Conservation (phyloP, 2,113 vertebrate species). For the Megaceryle maxima region DNA sequence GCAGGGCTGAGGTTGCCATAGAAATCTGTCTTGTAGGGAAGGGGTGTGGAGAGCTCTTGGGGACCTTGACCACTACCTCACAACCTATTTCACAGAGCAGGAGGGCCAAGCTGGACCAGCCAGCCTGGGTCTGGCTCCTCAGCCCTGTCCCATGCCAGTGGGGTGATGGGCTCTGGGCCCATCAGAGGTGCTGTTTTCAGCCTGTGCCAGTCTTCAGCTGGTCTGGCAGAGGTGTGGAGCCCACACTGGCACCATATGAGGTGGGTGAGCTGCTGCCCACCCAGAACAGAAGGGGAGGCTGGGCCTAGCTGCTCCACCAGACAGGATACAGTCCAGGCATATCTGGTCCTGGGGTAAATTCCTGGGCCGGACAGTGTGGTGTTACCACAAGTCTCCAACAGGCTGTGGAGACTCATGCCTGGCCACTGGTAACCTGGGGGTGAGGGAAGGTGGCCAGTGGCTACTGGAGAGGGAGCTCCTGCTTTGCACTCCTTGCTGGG, state of each 20-base stretch:
- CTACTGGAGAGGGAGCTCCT: background rate
- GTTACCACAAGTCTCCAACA: background rate
- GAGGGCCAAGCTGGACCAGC: background rate
- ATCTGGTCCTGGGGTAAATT: background rate
- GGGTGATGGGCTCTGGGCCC: background rate
- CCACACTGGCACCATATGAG: background rate
- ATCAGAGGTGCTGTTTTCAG: background rate
- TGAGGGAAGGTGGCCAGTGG: background rate
- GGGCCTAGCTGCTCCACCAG: background rate
- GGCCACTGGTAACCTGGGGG: background rate
- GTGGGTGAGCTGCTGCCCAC: background rate
- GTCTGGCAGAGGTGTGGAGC: background rate
- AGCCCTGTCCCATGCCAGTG: accelerated
- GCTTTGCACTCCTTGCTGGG: background rate
- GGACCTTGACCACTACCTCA: background rate
- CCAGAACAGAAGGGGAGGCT: background rate
- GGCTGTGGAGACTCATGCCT: background rate
- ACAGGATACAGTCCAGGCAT: background rate
- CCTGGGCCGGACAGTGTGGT: background rate
- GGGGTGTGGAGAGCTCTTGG: background rate
- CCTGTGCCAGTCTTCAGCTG: background rate
- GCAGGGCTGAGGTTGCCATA: slow-evolving; percentile 22
- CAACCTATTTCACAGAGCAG: background rate
- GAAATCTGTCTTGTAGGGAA: background rate
- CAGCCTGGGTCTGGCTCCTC: background rate